Percentiles rank a stretch among this genome's conserved stretches.
Conservation (phyloP, 2,888 invertebrate genomes). For the Tryphoninae sp. region DNA sequence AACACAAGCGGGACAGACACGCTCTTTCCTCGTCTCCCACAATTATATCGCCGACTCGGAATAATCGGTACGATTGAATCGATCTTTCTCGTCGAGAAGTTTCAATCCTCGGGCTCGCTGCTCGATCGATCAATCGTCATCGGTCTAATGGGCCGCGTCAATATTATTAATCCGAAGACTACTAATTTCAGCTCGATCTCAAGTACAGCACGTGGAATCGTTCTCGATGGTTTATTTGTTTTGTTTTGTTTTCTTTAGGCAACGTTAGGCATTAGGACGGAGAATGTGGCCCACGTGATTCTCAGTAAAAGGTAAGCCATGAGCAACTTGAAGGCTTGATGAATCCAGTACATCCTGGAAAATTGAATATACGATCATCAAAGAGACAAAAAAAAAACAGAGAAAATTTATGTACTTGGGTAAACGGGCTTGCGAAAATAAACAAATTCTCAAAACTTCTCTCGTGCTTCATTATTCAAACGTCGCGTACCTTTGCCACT, state of each 20-base stretch:
- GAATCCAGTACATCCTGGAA: conserved; percentile 80
- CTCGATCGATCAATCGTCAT: neutral
- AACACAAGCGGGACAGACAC: neutral
- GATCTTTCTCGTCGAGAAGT: neutral
- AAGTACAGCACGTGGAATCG: conserved; percentile 8
- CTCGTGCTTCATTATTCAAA: neutral
- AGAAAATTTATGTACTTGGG: neutral
- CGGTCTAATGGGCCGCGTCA: neutral
- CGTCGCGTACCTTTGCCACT: conserved; percentile 83
- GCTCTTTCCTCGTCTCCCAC: neutral
- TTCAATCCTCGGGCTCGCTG: neutral
- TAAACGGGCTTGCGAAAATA: neutral
- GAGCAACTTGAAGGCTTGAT: conserved; percentile 76
- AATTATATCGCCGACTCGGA: neutral
- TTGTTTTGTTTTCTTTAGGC: conserved; percentile 27
- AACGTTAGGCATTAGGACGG: conserved; percentile 57
- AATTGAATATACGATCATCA: conserved; percentile 1
- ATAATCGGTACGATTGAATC: neutral
- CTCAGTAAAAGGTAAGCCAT: conserved; percentile 73
- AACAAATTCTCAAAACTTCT: too few relatives aligned
- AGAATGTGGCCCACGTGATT: conserved; percentile 73
- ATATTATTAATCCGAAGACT: conserved; percentile 3
- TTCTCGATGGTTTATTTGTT: neutral
- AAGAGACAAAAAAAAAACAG: neutral
- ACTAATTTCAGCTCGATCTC: neutral